Percentiles rank a stretch among this genome's conserved stretches.
Evolutionary conservation across 1,140 invertebrate species (phyloP).

Genomic region (Saccostrea glomerata): DNA sequence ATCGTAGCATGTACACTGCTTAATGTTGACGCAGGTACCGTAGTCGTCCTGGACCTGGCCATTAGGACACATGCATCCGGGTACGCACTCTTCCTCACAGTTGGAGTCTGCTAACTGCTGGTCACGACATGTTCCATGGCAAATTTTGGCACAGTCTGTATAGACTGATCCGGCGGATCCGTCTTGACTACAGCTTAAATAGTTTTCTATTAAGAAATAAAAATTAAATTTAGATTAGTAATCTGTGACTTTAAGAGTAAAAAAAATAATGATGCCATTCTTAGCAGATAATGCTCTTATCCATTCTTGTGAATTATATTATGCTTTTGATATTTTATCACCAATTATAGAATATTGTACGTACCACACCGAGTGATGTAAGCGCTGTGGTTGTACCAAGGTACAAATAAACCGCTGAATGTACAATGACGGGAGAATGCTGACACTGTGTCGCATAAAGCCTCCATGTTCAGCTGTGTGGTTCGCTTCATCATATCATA

Average conservation of each 20-base stretch:
- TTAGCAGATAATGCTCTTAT: too few species aligned
- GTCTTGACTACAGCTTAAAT: constrained; percentile 1
- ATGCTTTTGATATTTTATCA: too few species aligned
- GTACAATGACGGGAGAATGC: constrained; percentile 46
- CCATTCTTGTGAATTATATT: too few species aligned
- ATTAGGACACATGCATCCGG: constrained; percentile 62
- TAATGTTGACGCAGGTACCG: constrained; percentile 86
- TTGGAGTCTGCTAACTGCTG: constrained; percentile 17
- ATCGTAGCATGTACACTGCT: constrained; percentile 86
- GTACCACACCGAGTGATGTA: constrained; percentile 33
- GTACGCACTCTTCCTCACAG: constrained; percentile 58
- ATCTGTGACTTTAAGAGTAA: too few species aligned
- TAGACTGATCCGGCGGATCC: constrained; percentile 23
- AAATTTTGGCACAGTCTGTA: constrained; percentile 43
- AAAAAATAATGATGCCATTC: too few species aligned
- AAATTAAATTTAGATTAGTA: too few species aligned
- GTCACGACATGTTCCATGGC: constrained; percentile 56
- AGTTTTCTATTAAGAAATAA: background rate
- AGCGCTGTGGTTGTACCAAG: constrained; percentile 29
- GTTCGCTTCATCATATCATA: constrained; percentile 22
- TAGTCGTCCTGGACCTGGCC: constrained; percentile 76
- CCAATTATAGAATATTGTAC: background rate
- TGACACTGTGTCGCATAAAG: constrained; percentile 46
- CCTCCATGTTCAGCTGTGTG: background rate
- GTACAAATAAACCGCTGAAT: background rate